These are phyloP conservation scores for Heterodera filipjevi DNA, from an alignment of 2,888 invertebrate genomes.

Conservation along the genomic window DNA sequence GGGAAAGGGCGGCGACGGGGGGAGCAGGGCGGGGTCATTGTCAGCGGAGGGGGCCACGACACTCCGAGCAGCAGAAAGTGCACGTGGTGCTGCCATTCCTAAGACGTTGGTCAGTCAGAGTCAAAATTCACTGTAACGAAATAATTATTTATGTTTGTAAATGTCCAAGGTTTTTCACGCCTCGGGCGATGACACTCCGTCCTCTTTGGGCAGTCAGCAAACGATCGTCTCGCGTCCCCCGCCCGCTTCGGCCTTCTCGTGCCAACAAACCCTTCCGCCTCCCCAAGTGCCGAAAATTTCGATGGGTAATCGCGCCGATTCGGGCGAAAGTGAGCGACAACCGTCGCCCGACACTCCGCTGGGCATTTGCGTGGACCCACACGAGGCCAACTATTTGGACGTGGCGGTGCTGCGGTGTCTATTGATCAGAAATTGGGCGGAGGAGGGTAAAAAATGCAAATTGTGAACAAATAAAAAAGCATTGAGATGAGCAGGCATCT, in stretches of 20 bases:
- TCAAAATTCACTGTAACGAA: neutral
- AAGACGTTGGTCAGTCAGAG: neutral
- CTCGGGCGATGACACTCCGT: slow-evolving; percentile 38
- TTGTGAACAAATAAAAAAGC: neutral
- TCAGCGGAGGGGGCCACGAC: slow-evolving; percentile 1
- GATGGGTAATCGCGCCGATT: slow-evolving; percentile 19
- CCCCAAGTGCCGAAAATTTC: slow-evolving; percentile 25
- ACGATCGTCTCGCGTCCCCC: slow-evolving; percentile 47
- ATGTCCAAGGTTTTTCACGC: neutral
- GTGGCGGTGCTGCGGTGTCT: slow-evolving; percentile 92
- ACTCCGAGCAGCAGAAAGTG: slow-evolving; percentile 20
- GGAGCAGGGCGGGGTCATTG: slow-evolving; percentile 36
- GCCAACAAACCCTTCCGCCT: slow-evolving; percentile 12
- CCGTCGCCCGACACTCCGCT: slow-evolving; percentile 28
- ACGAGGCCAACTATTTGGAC: slow-evolving; percentile 89
- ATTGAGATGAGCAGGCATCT: slow-evolving; percentile 72
- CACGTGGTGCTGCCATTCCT: neutral
- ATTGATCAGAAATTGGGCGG: slow-evolving; percentile 94
- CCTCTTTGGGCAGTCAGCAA: slow-evolving; percentile 56
- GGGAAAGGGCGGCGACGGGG: neutral
- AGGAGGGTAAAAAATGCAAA: slow-evolving; percentile 74
- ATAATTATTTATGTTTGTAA: neutral
- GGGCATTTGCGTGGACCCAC: slow-evolving; percentile 53
- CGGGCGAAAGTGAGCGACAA: slow-evolving; percentile 13
- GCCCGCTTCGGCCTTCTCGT: neutral